Evolutionary conservation across 2,113 vertebrate genomes (phyloP).

Genomic region (Hystrix brachyura): DNA sequence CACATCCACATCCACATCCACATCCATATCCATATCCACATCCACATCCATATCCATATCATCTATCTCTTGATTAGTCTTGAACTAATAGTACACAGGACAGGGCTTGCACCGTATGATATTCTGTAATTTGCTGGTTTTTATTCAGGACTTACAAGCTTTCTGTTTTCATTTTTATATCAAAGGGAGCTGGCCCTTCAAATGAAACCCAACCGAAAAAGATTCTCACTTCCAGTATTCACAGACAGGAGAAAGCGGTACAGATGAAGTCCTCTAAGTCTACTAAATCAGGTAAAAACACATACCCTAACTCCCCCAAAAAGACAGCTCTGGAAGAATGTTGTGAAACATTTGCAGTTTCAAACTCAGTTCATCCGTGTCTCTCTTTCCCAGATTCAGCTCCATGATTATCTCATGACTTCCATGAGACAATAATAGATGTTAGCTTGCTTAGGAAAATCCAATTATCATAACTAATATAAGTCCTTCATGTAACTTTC

Average conservation of each 20-base stretch:
- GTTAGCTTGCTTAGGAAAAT: slow-evolving; percentile 52
- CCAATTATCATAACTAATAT: neutral
- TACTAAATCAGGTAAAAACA: slow-evolving; percentile 88
- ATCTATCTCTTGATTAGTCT: slow-evolving; percentile 3
- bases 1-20: neutral
- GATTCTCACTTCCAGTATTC: slow-evolving; percentile 64
- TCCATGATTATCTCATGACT: slow-evolving; percentile 22
- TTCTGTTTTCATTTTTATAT: slow-evolving; percentile 74
- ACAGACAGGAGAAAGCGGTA: slow-evolving; percentile 81
- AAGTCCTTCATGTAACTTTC: slow-evolving; percentile 7
- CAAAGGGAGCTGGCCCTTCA: slow-evolving; percentile 72
- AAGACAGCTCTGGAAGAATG: neutral
- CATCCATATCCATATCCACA: neutral
- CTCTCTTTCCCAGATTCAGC: neutral
- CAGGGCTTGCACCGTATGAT: neutral
- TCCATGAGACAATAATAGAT: neutral
- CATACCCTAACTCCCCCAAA: neutral
- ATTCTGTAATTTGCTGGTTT: neutral
- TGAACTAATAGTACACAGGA: neutral
- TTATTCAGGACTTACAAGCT: slow-evolving; percentile 61
- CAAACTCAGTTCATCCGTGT: neutral
- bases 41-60: neutral
- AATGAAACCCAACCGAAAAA: slow-evolving; percentile 83
- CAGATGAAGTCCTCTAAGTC: slow-evolving; percentile 69
- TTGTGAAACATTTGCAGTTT: slow-evolving; percentile 14